phyloP scores from a whole-genome alignment of 2,888 invertebrate species.

The Mythimna loreyi region DNA sequence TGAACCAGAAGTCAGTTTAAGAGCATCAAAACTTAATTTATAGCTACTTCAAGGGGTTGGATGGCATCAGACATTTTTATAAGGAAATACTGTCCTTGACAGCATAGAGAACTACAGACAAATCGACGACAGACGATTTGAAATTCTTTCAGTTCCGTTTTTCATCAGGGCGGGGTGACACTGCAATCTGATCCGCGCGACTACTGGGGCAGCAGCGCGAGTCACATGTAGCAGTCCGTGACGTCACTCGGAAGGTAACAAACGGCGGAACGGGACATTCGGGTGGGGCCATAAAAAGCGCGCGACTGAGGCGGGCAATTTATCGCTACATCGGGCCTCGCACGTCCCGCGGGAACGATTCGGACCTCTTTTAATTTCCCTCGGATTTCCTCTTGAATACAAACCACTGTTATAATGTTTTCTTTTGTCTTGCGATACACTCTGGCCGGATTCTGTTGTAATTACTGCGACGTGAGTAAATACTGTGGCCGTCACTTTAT shows the following conservation, averaged over 20 bases:
- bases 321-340: constrained; percentile 71
- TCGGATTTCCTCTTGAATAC: constrained; percentile 66
- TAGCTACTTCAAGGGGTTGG: not conserved
- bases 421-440: constrained; percentile 56
- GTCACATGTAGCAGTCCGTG: constrained; percentile 30
- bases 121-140: too few relatives aligned
- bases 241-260: constrained; percentile 53
- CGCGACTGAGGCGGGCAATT: constrained; percentile 62
- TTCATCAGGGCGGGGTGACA: not conserved
- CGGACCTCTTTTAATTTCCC: constrained; percentile 72
- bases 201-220: not conserved
- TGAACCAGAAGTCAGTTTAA: not conserved
- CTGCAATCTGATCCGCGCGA: not conserved
- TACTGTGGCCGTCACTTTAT: not conserved
- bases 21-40: not conserved
- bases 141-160: too few relatives aligned
- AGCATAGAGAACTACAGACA: too few relatives aligned
- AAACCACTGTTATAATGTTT: constrained; percentile 65
- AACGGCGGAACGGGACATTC: constrained; percentile 42
- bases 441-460: constrained; percentile 39
- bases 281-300: constrained; percentile 59
- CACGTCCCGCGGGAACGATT: constrained; percentile 67
- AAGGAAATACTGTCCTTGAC: too few relatives aligned
- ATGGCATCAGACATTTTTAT: not conserved
- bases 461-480: constrained; percentile 4